These are phyloP conservation scores for Myocastor coypus DNA, from an alignment of 2,113 vertebrate species.

Conservation along the genomic window DNA sequence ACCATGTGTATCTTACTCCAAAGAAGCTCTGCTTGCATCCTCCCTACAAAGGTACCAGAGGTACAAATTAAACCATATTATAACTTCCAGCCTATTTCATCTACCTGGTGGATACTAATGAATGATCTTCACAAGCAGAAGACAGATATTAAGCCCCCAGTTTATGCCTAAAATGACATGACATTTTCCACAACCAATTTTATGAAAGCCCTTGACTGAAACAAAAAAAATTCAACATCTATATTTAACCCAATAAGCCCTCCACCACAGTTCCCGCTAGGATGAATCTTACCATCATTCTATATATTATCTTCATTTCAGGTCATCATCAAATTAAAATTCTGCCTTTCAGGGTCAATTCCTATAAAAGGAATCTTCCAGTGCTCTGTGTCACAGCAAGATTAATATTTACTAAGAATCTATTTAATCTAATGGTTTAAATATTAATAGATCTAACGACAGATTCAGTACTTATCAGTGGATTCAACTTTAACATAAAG, in stretches of 20 bases:
- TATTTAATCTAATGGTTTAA: not conserved
- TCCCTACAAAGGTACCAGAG: not conserved
- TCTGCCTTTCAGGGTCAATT: not conserved
- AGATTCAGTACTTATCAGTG: not conserved
- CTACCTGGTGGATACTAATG: not conserved
- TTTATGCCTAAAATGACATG: not conserved
- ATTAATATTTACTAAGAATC: not conserved
- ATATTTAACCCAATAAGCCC: not conserved
- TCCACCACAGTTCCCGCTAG: not conserved
- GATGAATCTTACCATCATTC: not conserved
- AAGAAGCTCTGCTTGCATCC: not conserved
- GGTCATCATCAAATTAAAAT: not conserved
- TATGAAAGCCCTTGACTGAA: not conserved
- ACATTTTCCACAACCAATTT: not conserved
- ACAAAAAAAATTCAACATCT: not conserved
- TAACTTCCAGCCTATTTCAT: not conserved
- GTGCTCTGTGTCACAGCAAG: not conserved
- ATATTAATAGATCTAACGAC: not conserved
- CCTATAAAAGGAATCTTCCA: not conserved
- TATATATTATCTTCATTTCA: not conserved
- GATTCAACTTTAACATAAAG: conserved; percentile 21
- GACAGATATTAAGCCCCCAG: not conserved
- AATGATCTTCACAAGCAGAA: not conserved
- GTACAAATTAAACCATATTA: not conserved
- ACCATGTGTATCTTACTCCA: too few species aligned